phyloP scores from a whole-genome alignment of 2,797 vertebrate species.

The Aeoliscus strigatus region DNA sequence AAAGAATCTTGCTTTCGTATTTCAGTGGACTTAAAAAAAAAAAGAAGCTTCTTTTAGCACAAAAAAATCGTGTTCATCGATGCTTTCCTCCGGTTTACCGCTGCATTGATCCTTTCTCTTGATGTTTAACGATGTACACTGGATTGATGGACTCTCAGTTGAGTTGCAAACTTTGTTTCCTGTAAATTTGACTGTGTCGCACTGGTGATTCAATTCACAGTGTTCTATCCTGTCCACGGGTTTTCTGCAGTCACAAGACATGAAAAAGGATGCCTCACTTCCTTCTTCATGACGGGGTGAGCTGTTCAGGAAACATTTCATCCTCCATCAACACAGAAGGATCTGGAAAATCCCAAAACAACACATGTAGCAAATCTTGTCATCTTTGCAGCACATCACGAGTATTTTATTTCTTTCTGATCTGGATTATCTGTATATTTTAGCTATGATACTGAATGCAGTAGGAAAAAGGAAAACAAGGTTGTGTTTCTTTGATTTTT shows the following conservation, averaged over 20 bases:
- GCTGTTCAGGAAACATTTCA: slow-evolving; percentile 41
- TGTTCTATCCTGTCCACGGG: neutral
- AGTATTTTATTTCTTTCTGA: neutral
- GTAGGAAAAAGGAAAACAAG: neutral
- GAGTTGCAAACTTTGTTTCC: too few species aligned
- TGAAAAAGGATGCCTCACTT: slow-evolving; percentile 18
- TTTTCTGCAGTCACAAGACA: slow-evolving; percentile 1
- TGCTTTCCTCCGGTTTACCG: slow-evolving; percentile 20
- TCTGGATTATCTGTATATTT: slow-evolving; percentile 11
- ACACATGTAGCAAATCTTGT: slow-evolving; percentile 36
- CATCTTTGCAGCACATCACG: slow-evolving; percentile 12
- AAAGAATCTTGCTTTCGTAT: too few species aligned
- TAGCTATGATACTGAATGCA: slow-evolving; percentile 7
- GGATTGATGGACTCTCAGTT: slow-evolving; percentile 15
- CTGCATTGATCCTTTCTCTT: slow-evolving; percentile 1
- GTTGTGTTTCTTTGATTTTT: slow-evolving; percentile 68
- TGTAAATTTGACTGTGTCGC: too few species aligned
- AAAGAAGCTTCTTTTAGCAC: neutral
- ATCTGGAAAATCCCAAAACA: slow-evolving; percentile 31
- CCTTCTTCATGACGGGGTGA: slow-evolving; percentile 14
- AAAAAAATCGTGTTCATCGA: too few species aligned
- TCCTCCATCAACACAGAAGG: slow-evolving; percentile 9
- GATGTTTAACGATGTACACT: slow-evolving; percentile 21
- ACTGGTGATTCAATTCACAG: too few species aligned
- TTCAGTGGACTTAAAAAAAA: slow-evolving; percentile 3